phyloP scores from a whole-genome alignment of 1,140 invertebrate species.

The Bombus huntii region DNA sequence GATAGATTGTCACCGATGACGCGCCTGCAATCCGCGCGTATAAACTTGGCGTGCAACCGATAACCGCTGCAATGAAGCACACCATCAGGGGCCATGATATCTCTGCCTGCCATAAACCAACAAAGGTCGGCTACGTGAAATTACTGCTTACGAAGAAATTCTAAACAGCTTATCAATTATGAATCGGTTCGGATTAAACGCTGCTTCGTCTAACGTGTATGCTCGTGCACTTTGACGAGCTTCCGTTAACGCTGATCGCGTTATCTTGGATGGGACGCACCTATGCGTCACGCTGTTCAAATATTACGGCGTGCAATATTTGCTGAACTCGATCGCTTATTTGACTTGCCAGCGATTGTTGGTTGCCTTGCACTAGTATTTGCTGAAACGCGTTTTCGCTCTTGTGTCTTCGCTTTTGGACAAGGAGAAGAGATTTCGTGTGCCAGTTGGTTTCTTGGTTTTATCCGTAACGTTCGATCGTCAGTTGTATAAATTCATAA shows the following conservation, averaged over 20 bases:
- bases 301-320: conserved; percentile 33
- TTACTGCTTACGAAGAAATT: no score
- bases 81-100: no score
- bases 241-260: conserved; percentile 9
- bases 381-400: background rate
- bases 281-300: conserved; percentile 2
- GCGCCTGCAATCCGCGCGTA: no score
- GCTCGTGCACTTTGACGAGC: background rate
- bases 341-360: conserved; percentile 31
- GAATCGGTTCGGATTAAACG: no score
- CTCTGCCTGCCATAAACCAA: no score
- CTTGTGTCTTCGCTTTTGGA: background rate
- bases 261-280: conserved; percentile 19
- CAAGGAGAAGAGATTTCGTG: background rate
- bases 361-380: background rate
- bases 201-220: no score
- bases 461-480: no score
- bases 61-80: no score
- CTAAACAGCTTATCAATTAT: no score
- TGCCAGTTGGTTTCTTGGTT: background rate
- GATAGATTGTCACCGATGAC: no score
- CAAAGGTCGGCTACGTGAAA: no score
- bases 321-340: conserved; percentile 24
- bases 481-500: background rate
- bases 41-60: no score